These are phyloP conservation scores for Podarcis raffonei DNA, from an alignment of 2,113 vertebrate species.

Conservation along the genomic window DNA sequence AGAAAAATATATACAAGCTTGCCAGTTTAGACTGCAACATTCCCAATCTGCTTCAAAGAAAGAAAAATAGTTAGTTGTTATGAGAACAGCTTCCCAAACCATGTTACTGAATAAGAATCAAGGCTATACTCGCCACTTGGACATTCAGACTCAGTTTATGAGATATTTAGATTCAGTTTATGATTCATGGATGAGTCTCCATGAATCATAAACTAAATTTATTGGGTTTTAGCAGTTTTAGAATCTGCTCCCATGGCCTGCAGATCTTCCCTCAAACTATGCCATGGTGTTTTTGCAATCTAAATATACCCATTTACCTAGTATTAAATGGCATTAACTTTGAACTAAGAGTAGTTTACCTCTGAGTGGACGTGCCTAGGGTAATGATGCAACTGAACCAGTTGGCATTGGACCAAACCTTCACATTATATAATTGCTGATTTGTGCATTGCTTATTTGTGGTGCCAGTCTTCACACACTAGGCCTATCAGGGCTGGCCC, in stretches of 20 bases:
- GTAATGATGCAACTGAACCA: background rate
- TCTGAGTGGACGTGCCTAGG: background rate
- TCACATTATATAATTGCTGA: background rate
- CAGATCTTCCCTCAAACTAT: too few relatives aligned
- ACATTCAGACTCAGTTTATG: background rate
- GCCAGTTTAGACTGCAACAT: constrained; percentile 3
- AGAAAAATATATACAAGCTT: background rate
- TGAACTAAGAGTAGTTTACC: background rate
- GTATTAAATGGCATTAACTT: background rate
- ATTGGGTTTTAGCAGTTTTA: background rate
- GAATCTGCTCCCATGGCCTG: background rate
- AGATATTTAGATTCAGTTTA: background rate
- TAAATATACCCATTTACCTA: background rate
- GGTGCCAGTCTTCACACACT: background rate
- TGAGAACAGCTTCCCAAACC: background rate
- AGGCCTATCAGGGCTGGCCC: background rate
- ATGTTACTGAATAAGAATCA: background rate
- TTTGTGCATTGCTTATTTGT: background rate
- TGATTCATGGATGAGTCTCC: too few relatives aligned
- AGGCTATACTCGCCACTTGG: background rate
- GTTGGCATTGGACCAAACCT: background rate
- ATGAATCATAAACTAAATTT: background rate
- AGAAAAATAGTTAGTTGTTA: background rate
- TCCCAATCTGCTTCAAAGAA: background rate
- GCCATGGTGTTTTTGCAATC: background rate